phyloP scores from a whole-genome alignment of 2,888 invertebrate genomes.

The Mantis religiosa region DNA sequence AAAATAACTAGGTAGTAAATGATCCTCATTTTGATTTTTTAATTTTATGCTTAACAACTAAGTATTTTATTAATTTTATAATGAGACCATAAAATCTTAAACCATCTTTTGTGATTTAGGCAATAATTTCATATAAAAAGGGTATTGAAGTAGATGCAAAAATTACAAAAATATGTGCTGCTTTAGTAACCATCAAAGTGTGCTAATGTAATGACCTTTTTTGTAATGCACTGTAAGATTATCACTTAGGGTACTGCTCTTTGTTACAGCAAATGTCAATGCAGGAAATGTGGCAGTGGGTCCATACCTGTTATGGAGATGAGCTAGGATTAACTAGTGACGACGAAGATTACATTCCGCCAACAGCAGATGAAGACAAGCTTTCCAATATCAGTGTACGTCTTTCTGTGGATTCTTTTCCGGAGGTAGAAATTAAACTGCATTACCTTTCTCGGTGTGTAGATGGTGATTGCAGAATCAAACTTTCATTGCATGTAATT shows the following conservation, averaged over 20 bases:
- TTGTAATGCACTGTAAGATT: not conserved
- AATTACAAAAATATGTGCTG: too few relatives aligned
- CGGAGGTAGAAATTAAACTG: conserved; percentile 40
- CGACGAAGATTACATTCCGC: conserved; percentile 79
- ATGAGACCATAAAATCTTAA: too few relatives aligned
- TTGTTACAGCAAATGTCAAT: conserved; percentile 61
- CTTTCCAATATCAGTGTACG: conserved; percentile 38
- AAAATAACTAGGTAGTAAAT: too few relatives aligned
- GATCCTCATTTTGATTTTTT: too few relatives aligned
- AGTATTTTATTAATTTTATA: too few relatives aligned
- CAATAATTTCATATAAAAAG: too few relatives aligned
- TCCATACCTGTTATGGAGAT: conserved; percentile 90
- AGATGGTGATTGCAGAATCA: not conserved
- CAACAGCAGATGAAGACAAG: conserved; percentile 51
- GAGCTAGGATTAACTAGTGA: conserved; percentile 90
- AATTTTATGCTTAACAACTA: too few relatives aligned
- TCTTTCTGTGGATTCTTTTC: conserved; percentile 37
- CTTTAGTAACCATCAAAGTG: too few relatives aligned
- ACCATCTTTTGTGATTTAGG: too few relatives aligned
- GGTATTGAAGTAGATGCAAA: too few relatives aligned
- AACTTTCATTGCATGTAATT: too few relatives aligned
- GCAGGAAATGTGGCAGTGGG: conserved; percentile 85
- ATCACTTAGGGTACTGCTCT: not conserved
- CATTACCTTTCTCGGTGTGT: not conserved
- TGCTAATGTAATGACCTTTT: too few relatives aligned